Evolutionary conservation across 1,140 invertebrate genomes (phyloP), one percentile per base, ranked within the genome.

Genomic region (Penaeus vannamei): DNA sequence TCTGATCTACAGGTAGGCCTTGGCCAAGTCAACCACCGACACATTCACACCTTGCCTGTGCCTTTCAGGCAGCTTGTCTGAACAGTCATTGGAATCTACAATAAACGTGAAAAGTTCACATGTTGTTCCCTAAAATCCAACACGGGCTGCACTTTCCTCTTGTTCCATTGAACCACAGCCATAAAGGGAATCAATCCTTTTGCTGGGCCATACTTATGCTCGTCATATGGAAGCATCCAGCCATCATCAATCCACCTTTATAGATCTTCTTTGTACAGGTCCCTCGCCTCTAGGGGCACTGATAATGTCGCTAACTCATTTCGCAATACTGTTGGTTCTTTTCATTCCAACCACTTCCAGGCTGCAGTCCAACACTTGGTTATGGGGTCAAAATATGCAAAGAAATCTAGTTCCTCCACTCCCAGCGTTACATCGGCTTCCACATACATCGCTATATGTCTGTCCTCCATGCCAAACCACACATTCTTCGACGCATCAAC

Each of bases 261-360:
- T n/a, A n/a, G n/a, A n/a, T n/a, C 4, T 29, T 5, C 26, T 20
- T 12, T 23, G 26, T 77, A 86, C 85, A 12, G 36, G 36, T 59
- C n/a, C 60, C 62, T 32, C n/a, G 26, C 84, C 20, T 85, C 69
- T 23, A 23, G 64, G 22, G 23, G 69, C 72, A 87, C 64, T 22
- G 36, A 80, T 12, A 79, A 87, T 23, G 42, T 26, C 72, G 62
- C 62, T 59, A 87, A 36, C 8, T 29, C 12, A n/a, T 87, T 85
- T 36, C 19, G 26, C n/a, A 87, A 46, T 29, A 46, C 36, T 22
- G 22, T 32, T 4, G 60, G 87, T 53, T 77, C 80, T 2, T 29
- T 82, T 2, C 36, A 32, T 62, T 84, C 79, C 22, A 8, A 23
- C 87, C 87, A 89, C 61, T 89, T 89, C 77, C 87, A 88, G 22